Base-by-base conservation (phyloP, 2,113 vertebrate species). In the Ictidomys tridecemlineatus region DNA sequence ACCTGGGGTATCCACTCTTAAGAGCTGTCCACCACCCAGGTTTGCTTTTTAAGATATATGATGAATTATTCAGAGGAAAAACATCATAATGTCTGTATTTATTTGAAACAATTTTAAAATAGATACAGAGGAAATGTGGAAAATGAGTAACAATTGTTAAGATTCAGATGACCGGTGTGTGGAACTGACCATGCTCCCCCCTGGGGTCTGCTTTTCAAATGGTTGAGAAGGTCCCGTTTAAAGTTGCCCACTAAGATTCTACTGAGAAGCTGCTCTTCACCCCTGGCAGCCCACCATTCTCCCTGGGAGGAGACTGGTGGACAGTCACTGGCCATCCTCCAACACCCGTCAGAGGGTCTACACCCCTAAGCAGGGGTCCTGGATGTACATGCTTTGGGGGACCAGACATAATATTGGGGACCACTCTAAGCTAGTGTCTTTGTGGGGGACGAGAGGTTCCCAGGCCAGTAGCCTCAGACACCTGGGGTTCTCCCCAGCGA, bases 321-420 rank as follows among this genome's bases (percentile, higher is more conserved):
- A 18, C 10, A 17, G 8, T 18, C 16, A 32, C 30, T 78, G 32
- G 45, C 37, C 17, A 16, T 45, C 13, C 26, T 1, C 8, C 4
- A 24, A 39, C 13, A 70, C 70, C 58, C 24, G 0, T 16, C 39
- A 20, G 76, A 82, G 20, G 7, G 32, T 3, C 16, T 1, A 28
- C 18, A 1, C 5, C 20, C 7, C 42, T 13, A 30, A 48, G 61
- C 9, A n/a, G 7, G 0, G 37, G 9, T 17, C 17, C 53, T 79
- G 14, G 17, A 5, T 16, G 28, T 8, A 37, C 5, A 2, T 65
- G 4, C 22, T 67, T 51, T 51, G n/a, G 6, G 5, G 26, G 78
- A 7, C 20, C 63, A 73, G 65, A 17, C 42, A 17, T 63, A 0
- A 37, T 51, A 51, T 61, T 18, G 26, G 20, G 14, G 65, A 16